Base-by-base conservation (phyloP, 1,140 invertebrate genomes). In the Gryon sp. region DNA sequence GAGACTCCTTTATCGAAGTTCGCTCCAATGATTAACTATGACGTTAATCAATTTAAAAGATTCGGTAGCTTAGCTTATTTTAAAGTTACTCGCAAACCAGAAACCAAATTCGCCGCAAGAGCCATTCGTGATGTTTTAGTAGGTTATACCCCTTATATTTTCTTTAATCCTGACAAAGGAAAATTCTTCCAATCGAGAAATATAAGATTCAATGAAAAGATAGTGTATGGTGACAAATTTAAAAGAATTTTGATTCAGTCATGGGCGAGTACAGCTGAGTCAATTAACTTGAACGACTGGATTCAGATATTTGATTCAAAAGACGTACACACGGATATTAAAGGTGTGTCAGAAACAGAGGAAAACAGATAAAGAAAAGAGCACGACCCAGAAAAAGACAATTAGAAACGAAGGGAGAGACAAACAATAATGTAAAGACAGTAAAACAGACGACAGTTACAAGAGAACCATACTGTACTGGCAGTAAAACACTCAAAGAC, bases 361-460 rank as follows among this genome's bases (percentile, higher is more conserved):
- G 15, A 46, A 2, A 2, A 24, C 6, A 24, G 11, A 9, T 12
- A 34, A 34, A n/a, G 32, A 24, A 6, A 12, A 46, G 43, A 46
- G 24, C 19, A 2, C 9, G 32, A 12, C 9, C 32, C 11, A 34
- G 6, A 6, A 34, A 34, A 34, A 12, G 32, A 12, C 2, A 1
- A 12, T 34, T 12, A 12, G 11, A 34, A 46, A 46, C 43, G 43
- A 20, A 46, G 20, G 43, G 32, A 34, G 32, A 34, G n/a, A n/a
- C n/a, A 12, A 11, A 34, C n/a, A 34, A 12, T 6, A 12, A 34
- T 5, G 14, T 12, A 12, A 34, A 26, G 24, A 20, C 22, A 11
- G 26, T 11, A 26, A 12, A 11, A 46, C 20, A 46, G 26, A 46
- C n/a, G 20, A 46, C 26, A 16, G 1, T 14, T 1, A 15, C 12